Conservation (phyloP, 2,888 invertebrate species). For the Lamproptera curius region DNA sequence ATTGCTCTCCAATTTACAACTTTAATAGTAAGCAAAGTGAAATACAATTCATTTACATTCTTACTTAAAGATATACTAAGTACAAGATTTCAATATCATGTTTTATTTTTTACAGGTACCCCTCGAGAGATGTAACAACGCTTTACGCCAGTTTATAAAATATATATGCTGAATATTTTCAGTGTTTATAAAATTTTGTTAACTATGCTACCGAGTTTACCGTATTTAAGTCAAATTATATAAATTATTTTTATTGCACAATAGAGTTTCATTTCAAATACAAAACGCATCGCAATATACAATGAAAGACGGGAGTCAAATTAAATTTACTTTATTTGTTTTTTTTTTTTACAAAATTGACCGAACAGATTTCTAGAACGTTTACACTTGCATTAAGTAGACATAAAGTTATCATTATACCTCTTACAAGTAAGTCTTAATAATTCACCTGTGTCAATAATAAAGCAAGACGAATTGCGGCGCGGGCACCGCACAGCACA, state of each 20-base stretch:
- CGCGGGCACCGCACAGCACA: constrained; percentile 48
- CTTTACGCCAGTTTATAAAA: constrained; percentile 72
- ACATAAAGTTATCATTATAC: constrained; percentile 75
- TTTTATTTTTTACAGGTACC: constrained; percentile 58
- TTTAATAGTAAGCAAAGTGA: too few relatives aligned
- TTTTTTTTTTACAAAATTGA: constrained; percentile 78
- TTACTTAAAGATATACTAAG: too few relatives aligned
- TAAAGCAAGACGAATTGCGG: constrained; percentile 61
- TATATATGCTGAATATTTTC: constrained; percentile 76
- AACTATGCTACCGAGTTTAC: constrained; percentile 75
- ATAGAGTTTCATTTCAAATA: constrained; percentile 44
- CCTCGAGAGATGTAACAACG: constrained; percentile 45
- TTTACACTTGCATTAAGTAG: constrained; percentile 79
- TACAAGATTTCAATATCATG: too few relatives aligned
- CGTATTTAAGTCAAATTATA: constrained; percentile 74
- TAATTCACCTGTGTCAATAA: constrained; percentile 71
- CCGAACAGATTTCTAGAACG: constrained; percentile 79
- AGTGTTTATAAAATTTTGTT: constrained; percentile 74
- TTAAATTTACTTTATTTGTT: constrained; percentile 75
- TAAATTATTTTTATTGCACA: constrained; percentile 75
- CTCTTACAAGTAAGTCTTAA: constrained; percentile 76
- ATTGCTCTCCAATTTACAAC: too few relatives aligned
- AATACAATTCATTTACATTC: too few relatives aligned
- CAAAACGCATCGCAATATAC: constrained; percentile 14
- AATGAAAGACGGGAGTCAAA: constrained; percentile 60